Base-by-base conservation (phyloP, 2,113 vertebrate genomes). In the Forbesichthys papilliferus region DNA sequence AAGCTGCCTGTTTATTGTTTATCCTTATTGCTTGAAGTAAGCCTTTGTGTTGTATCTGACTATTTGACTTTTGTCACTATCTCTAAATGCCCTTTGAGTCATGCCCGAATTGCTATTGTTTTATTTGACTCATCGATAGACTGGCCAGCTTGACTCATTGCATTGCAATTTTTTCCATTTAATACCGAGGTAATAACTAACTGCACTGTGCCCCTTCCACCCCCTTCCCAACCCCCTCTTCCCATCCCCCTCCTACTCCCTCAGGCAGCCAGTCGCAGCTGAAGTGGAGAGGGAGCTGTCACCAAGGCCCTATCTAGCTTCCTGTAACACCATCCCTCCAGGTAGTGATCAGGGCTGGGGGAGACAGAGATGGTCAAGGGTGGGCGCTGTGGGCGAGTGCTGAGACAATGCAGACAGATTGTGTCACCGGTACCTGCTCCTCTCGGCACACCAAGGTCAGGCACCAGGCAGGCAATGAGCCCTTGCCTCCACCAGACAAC, bases 221-320 rank as follows among this genome's bases (percentile, higher is more conserved):
- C 33, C 48, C 42, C 7, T 54, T 11, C 20, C n/a, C 48, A 3
- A 6, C 27, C 52, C 11, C 13, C 27, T 12, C n/a, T 1, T 55
- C 64, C 7, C 20, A 33, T 14, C 54, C 16, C 36, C 53, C 9
- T 66, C 36, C 27, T 74, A 46, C 62, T 65, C 57, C 71, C 68
- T 64, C 88, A 96, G 96, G 92, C 92, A 91, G 87, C 79, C 94
- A 93, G 61, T 93, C 91, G 48, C 87, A 90, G 87, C 93, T 92
- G 92, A 96, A 95, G 90, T 98, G 94, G 97, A 78, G 84, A 91
- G 67, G 75, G 86, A 74, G 68, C 80, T 91, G 84, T 91, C 86
- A 87, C 71, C 90, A 82, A 57, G 66, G 65, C 66, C n/a, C 73
- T 81, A 79, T 90, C 87, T 84, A 83, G 80, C 92, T 94, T 94